Base-by-base conservation (phyloP, 2,888 invertebrate species). In the Pheosia tremula region DNA sequence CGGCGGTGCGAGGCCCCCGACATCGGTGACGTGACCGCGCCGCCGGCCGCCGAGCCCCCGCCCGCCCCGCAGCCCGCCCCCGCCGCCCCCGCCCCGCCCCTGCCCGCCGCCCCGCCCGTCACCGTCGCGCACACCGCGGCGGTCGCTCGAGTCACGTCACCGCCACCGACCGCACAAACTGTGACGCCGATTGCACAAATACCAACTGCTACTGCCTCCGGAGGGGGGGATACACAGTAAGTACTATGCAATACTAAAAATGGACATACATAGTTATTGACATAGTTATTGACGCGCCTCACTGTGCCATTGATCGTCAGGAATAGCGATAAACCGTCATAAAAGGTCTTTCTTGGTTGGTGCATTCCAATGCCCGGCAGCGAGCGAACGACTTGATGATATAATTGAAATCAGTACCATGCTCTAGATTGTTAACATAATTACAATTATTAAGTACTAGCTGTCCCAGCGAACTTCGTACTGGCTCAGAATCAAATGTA, bases 21-120 rank as follows among this genome's bases (percentile, higher is more conserved):
- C 75, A 81, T 92, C 59, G 92, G 91, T 57, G 93, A 92, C 84
- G 91, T 92, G 63, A 92, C 93, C 0, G 91, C 80, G 4, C 57
- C 74, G 3, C 54, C 79, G 0, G 64, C 24, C 56, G 36, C 56
- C 13, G 56, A 56, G 5, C 56, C 45, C 24, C 24, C 24, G 3
- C 52, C 80, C 0, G 64, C 73, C 0, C 68, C 71, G 4, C 57
- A 77, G 11, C 68, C 81, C 3, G 74, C 67, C 9, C 66, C 74
- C 6, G 69, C 79, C 11, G 9, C 4, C 37, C 8, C 55, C 55
- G 11, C 38, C 24, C 24, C 5, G 39, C 7, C 10, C 36, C 56
- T 1, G 9, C 41, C 7, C 10, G 10, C 56, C 5, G 9, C 41
- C 1, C 6, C 56, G n/a, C 0, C 56, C 3, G 56, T 43, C 8